Evolutionary conservation across 2,797 vertebrate species (phyloP), one percentile per base, ranked within the genome.

Genomic region (Neomorphus geoffroyi): DNA sequence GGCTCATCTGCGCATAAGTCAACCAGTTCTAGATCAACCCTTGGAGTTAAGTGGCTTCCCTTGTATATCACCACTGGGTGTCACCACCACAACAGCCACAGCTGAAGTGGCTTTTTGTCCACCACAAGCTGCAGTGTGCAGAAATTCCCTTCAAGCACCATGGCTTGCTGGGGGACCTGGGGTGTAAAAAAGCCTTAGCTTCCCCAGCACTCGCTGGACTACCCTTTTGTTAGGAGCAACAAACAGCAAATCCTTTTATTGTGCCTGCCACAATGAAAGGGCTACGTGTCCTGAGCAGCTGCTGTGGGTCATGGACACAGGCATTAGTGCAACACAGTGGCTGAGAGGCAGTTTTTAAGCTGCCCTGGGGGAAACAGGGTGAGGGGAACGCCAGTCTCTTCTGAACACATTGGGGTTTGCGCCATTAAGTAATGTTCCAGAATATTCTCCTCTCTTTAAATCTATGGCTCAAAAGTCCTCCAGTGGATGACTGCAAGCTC

Each of bases 181-280:
- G 26, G 11, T n/a, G 13, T 72, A 77, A 94, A 92, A 50, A 89
- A 89, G 39, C 37, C 50, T 85, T 72, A 45, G 53, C 10, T 88
- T 23, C 64, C 60, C 23, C 17, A 19, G 4, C 41, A 53, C 53
- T 37, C 14, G 0, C 72, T 48, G 45, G 57, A 79, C 54, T 18
- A 65, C 8, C 39, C 86, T 67, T 94, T 94, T 95, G 92, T 92
- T 39, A 53, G 67, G 33, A 86, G 85, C 78, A 83, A 60, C 79
- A 75, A 93, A 62, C 28, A 91, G 86, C 88, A 97, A 96, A 96
- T 96, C 91, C 92, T 80, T 37, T 23, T 15, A 88, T 88, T 96
- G 84, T 74, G 83, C 54, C 77, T 73, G 75, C 23, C 64, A 96
- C 84, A 93, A 79, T 32, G 73, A 64, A 62, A 80, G 62, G 70